Base-by-base conservation (phyloP, 2,113 vertebrate genomes). In the Apistogramma diplotaenia region DNA sequence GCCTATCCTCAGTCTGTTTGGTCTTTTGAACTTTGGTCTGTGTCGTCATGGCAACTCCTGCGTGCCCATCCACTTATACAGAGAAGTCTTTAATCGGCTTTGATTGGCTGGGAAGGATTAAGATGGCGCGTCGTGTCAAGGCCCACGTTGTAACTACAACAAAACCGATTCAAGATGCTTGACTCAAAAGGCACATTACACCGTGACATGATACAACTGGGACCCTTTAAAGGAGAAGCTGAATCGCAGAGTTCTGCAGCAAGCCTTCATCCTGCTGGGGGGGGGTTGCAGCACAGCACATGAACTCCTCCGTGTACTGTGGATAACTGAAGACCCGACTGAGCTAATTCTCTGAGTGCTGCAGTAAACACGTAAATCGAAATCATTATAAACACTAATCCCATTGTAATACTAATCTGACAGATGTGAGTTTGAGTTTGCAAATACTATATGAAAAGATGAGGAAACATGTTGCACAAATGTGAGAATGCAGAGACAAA, bases 11-110 rank as follows among this genome's bases (percentile, higher is more conserved):
- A 2, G 18, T 6, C 37, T 31, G 31, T 75, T 74, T 53, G 76
- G 21, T 74, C 60, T 57, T 81, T 76, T 83, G 59, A 88, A 89
- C 90, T 91, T 86, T 87, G 83, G 15, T 82, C 84, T 74, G 43
- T 75, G 88, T 74, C 16, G 73, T 78, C 90, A 93, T 85, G 33
- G 85, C 77, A 93, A 93, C 87, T 46, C 3, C 57, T 19, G 79
- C n/a, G 4, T 9, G 40, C 61, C 82, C 84, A 77, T 83, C 88
- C 88, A 91, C 88, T 89, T 81, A 81, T 74, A 82, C 61, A 9
- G 79, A 59, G 84, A 90, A 84, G 90, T 88, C 87, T 90, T 88
- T 90, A 91, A 93, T 92, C 79, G 79, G 87, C 88, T 91, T 90
- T 78, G 80, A 92, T 90, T 89, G 83, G 86, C 87, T 31, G 59